Conservation (phyloP, 2,888 invertebrate genomes). For the Xiphydria camelus region DNA sequence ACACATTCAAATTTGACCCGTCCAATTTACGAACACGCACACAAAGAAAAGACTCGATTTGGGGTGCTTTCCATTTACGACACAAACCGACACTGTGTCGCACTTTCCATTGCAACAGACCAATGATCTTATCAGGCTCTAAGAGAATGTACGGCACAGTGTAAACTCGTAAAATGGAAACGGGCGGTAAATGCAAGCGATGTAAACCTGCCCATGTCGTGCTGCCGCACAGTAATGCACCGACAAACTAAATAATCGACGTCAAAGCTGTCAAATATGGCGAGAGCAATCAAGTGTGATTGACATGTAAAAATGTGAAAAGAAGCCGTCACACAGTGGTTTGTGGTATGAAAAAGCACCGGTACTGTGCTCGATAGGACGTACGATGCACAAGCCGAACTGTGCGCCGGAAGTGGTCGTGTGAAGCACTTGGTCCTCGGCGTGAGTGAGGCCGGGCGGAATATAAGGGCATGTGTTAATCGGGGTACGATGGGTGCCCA, state of each 20-base stretch:
- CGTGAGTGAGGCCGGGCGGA: conserved; percentile 44
- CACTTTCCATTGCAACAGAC: no score
- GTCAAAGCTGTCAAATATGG: conserved; percentile 62
- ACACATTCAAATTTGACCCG: no score
- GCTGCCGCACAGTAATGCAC: conserved; percentile 44
- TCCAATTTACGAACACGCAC: no score
- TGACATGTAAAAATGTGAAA: conserved; percentile 34
- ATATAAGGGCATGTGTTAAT: conserved; percentile 49
- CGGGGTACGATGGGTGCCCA: conserved; percentile 81
- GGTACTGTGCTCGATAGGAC: conserved; percentile 16
- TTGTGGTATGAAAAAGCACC: conserved; percentile 14
- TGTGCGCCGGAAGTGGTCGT: conserved; percentile 28
- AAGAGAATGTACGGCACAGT: no score
- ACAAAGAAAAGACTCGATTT: no score
- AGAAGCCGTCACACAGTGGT: conserved; percentile 25
- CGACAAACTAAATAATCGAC: conserved; percentile 62
- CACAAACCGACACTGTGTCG: no score
- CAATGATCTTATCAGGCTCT: no score
- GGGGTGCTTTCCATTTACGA: no score
- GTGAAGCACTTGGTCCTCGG: conserved; percentile 46
- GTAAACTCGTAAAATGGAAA: no score
- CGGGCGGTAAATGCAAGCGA: no score
- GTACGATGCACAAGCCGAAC: conserved; percentile 13
- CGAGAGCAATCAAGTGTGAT: conserved; percentile 42
- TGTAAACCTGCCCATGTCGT: conserved; percentile 22